A percentile compares a stretch with the other conserved stretches of the same genome.
phyloP scores from a whole-genome alignment of 2,797 vertebrate genomes.

The Poliocrania exsul region DNA sequence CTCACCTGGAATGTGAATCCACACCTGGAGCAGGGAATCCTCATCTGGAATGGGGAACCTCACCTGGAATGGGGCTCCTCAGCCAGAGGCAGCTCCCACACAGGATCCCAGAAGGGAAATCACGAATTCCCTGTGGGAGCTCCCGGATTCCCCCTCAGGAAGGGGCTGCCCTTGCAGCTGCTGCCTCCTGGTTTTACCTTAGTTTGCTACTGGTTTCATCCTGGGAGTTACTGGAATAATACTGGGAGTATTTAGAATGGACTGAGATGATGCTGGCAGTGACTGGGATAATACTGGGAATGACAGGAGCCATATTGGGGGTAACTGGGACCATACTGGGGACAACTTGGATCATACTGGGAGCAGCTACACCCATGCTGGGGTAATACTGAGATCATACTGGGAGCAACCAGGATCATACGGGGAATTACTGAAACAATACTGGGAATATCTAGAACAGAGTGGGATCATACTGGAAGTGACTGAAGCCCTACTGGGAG shows the following conservation, averaged over 20 bases:
- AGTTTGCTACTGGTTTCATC: background rate
- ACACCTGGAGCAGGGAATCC: too few species aligned
- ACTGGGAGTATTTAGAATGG: too few species aligned
- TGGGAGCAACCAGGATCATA: too few species aligned
- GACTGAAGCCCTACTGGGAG: background rate
- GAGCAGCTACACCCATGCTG: background rate
- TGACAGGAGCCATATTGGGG: background rate
- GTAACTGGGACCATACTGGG: too few species aligned
- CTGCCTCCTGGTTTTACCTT: background rate
- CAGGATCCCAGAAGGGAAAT: rapidly evolving
- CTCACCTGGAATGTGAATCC: background rate
- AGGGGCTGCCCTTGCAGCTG: background rate
- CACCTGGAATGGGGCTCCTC: too few species aligned
- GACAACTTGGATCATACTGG: background rate
- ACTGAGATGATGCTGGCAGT: too few species aligned
- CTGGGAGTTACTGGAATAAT: background rate
- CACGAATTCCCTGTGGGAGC: background rate
- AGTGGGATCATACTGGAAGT: background rate
- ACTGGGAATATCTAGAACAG: background rate
- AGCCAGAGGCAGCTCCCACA: background rate
- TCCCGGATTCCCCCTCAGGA: too few species aligned
- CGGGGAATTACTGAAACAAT: rapidly evolving
- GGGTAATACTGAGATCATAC: background rate
- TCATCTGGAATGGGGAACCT: too few species aligned
- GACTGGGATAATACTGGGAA: too few species aligned